Base-by-base conservation (phyloP, 2,797 vertebrate genomes). In the Epinephelus coioides region DNA sequence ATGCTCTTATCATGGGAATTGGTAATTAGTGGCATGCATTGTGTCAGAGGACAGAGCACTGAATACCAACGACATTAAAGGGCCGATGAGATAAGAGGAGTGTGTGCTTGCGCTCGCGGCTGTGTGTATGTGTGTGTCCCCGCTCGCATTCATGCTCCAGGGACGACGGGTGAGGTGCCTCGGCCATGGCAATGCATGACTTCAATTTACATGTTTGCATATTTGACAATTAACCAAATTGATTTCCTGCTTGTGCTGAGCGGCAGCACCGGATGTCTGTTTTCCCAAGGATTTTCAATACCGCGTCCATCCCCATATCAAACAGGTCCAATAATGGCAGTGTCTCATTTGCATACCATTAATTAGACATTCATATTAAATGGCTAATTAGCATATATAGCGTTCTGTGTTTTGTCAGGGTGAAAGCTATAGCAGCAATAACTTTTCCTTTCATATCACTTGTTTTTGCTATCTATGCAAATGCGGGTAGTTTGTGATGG, bases 171-270 rank as follows among this genome's bases (percentile, higher is more conserved):
- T 57, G 51, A 83, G 85, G 73, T 82, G 80, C 76, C 60, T 69
- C 54, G 80, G 90, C 77, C 88, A 71, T 61, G 76, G 85, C 81
- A 76, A 69, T 79, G 83, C 81, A 76, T 74, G 76, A 81, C 83
- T 93, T 86, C 85, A 90, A 91, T 93, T 92, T 88, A 86, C 90
- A 90, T 91, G 94, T 95, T 95, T 95, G 92, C 93, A 95, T 94
- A 94, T 95, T 95, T 94, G 94, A 94, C 92, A 95, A 94, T 95
- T 95, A 95, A 95, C 90, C 91, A 91, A 95, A 94, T 94, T 92
- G 94, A 95, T 95, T 95, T 94, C 86, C 88, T 89, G 85, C 71
- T 83, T 86, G 79, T 84, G 78, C 25, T 50, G 82, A 71, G 82
- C 38, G 6, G 75, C 76, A 75, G 81, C 82, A 69, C 77, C 46